phyloP scores from a whole-genome alignment of 2,113 vertebrate species.

The Corythoichthys haematopterus region DNA sequence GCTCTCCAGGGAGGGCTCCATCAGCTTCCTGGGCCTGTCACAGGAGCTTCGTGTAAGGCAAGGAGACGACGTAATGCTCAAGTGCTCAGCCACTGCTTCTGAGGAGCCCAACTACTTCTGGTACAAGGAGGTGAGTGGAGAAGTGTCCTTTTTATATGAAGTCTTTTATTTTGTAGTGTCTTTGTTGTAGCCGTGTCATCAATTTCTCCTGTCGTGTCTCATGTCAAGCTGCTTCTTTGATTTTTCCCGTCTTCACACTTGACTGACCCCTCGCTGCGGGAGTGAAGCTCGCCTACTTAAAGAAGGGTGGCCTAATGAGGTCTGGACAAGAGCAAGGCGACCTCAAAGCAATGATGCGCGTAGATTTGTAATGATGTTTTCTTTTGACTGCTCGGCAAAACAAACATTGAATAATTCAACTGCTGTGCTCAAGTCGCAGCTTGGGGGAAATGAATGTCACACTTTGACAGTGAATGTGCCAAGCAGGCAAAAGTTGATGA shows the following conservation, averaged over 20 bases:
- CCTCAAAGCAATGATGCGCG: constrained; percentile 64
- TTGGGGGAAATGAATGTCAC: constrained; percentile 41
- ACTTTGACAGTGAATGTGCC: constrained; percentile 22
- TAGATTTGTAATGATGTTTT: constrained; percentile 62
- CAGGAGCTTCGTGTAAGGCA: constrained; percentile 52
- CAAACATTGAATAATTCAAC: constrained; percentile 63
- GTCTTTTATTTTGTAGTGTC: constrained; percentile 13
- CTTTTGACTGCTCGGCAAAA: constrained; percentile 54
- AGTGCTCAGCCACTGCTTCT: constrained; percentile 63
- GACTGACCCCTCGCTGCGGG: constrained; percentile 35
- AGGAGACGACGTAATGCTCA: constrained; percentile 64
- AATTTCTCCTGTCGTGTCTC: constrained; percentile 13
- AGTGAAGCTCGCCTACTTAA: constrained; percentile 50
- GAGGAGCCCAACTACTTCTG: constrained; percentile 64
- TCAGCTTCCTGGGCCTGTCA: constrained; percentile 41
- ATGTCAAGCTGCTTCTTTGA: constrained; percentile 17
- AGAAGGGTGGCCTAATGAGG: constrained; percentile 69
- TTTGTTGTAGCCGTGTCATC: constrained; percentile 20
- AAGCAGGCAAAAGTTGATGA: constrained; percentile 27
- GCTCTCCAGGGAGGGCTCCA: constrained; percentile 39
- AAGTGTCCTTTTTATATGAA: constrained; percentile 12
- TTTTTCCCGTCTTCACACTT: constrained; percentile 14
- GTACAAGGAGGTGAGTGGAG: constrained; percentile 59
- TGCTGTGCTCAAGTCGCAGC: constrained; percentile 22
- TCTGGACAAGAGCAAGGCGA: constrained; percentile 61